phyloP scores from a whole-genome alignment of 2,113 vertebrate genomes.

The Sturnira hondurensis region DNA sequence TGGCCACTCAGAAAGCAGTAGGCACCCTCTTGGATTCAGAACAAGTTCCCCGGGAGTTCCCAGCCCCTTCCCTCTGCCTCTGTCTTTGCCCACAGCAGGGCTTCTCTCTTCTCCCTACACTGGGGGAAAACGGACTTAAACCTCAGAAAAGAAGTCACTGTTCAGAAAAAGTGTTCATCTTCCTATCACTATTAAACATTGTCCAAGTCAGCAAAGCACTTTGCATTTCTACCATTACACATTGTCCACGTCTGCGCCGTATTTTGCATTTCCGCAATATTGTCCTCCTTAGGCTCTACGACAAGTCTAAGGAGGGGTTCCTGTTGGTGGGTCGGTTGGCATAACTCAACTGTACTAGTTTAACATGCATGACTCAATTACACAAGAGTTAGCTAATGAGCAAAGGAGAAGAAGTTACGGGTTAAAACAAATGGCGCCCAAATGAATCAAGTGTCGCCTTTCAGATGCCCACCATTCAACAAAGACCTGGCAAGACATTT shows the following conservation, averaged over 20 bases:
- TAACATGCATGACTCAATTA: constrained; percentile 88
- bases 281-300: not conserved
- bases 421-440: constrained; percentile 86
- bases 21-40: not conserved
- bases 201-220: not conserved
- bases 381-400: constrained; percentile 87
- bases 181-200: not conserved
- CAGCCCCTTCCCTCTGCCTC: not conserved
- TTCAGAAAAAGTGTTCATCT: not conserved
- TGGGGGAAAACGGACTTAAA: not conserved
- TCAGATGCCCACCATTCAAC: constrained; percentile 81
- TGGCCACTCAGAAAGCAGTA: not conserved
- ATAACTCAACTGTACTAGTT: constrained; percentile 79
- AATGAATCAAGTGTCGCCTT: constrained; percentile 84
- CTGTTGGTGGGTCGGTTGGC: constrained; percentile 36
- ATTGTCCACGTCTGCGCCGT: not conserved
- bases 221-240: not conserved
- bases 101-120: not conserved
- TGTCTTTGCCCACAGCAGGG: not conserved
- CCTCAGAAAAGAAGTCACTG: not conserved
- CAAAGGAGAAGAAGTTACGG: constrained; percentile 81
- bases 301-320: not conserved
- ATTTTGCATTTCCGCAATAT: not conserved
- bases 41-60: not conserved
- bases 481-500: constrained; percentile 85